Conservation (phyloP, 2,113 vertebrate species). For the Strix aluco region DNA sequence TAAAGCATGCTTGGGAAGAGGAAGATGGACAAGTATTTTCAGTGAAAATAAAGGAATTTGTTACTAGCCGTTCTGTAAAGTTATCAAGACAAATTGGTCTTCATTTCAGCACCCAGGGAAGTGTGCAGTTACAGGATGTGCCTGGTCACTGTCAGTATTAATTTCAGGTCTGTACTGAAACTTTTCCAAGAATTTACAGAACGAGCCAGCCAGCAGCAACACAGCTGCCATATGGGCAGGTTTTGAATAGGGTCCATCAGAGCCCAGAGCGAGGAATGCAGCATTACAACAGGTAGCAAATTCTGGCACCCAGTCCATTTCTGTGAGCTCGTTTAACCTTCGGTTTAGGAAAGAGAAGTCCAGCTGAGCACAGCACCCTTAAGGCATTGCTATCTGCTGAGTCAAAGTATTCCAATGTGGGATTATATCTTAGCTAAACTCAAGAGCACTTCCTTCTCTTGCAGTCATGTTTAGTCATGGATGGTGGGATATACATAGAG, state of each 20-base stretch:
- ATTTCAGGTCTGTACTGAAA: background rate
- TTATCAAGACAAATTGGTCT: background rate
- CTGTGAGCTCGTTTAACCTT: background rate
- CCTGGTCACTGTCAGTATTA: background rate
- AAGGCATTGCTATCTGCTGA: background rate
- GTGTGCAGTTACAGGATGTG: background rate
- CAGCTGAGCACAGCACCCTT: background rate
- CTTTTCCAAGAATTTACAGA: background rate
- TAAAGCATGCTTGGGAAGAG: background rate
- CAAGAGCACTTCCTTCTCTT: background rate
- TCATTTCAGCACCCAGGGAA: background rate
- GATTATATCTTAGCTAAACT: background rate
- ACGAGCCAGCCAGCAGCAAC: background rate
- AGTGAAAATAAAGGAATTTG: background rate
- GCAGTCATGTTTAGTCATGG: background rate
- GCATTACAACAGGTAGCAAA: accelerated
- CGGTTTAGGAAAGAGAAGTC: background rate
- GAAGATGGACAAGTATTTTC: background rate
- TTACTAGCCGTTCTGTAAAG: background rate
- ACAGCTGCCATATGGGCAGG: background rate
- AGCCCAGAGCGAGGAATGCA: background rate
- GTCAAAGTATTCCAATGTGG: background rate
- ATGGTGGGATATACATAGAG: background rate
- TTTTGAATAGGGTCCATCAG: background rate
- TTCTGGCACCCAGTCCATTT: background rate